Evolutionary conservation across 2,888 invertebrate species (phyloP).

Genomic region (Strigamia crassipes): DNA sequence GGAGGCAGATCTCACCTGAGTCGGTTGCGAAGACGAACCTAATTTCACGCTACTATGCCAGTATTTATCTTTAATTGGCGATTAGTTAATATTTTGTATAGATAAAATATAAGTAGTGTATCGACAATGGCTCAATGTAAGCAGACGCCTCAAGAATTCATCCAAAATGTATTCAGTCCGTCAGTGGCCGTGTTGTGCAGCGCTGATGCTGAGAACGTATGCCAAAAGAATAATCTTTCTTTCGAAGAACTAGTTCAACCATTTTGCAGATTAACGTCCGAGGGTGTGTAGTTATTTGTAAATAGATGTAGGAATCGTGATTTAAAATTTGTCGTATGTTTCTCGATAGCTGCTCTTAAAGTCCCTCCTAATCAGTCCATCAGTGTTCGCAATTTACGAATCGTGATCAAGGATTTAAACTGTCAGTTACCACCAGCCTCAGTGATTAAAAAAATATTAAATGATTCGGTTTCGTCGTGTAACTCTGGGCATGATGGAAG

Average conservation of each 20-base stretch:
- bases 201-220: conserved; percentile 77
- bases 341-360: conserved; percentile 58
- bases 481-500: conserved; percentile 48
- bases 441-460: conserved; percentile 49
- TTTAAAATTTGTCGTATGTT: neutral
- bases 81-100: neutral
- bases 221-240: conserved; percentile 86
- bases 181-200: conserved; percentile 84
- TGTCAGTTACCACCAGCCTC: conserved; percentile 53
- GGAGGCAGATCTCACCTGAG: neutral
- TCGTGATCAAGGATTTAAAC: conserved; percentile 59
- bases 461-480: conserved; percentile 48
- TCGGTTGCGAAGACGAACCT: neutral
- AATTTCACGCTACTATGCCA: neutral
- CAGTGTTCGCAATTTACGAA: conserved; percentile 57
- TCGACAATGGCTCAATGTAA: conserved; percentile 60
- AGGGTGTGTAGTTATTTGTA: conserved; percentile 64
- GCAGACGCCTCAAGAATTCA: conserved; percentile 70
- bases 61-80: neutral
- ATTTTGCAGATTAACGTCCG: conserved; percentile 75
- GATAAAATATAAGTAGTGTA: neutral
- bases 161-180: conserved; percentile 87
- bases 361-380: conserved; percentile 60
- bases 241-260: conserved; percentile 90
- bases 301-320: conserved; percentile 51